phyloP scores from a whole-genome alignment of 2,113 vertebrate species.

The Hepsetus odoe region DNA sequence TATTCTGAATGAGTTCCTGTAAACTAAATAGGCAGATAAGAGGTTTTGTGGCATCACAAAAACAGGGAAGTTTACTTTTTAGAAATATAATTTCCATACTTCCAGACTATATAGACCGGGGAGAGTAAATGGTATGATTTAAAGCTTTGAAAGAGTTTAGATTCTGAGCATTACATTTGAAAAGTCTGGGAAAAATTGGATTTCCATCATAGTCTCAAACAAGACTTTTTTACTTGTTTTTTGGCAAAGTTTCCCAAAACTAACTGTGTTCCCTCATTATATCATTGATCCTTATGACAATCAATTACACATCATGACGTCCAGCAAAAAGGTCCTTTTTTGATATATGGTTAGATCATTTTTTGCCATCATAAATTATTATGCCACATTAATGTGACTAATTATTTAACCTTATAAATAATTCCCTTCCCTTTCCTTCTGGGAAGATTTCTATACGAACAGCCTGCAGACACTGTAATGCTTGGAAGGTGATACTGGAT shows the following conservation, averaged over 20 bases:
- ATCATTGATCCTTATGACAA: not conserved
- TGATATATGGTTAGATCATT: constrained; percentile 17
- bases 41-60: no score
- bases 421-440: not conserved
- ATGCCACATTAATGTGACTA: constrained; percentile 18
- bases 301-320: not conserved
- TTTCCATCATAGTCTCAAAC: no score
- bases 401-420: constrained; percentile 40
- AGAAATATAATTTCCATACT: no score
- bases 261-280: not conserved
- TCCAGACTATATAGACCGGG: no score
- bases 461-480: not conserved
- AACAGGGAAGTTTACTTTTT: no score
- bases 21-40: no score
- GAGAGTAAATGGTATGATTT: no score
- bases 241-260: constrained; percentile 10
- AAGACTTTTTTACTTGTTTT: no score
- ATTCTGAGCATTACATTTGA: no score
- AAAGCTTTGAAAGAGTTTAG: no score
- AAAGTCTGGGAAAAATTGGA: no score
- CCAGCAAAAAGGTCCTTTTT: constrained; percentile 6
- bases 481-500: not conserved
- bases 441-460: not conserved
- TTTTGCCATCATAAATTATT: constrained; percentile 16
- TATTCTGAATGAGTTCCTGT: no score